Evolutionary conservation across 1,140 invertebrate species (phyloP).

Genomic region (roundworm (Caenorhabditis elegans)): DNA sequence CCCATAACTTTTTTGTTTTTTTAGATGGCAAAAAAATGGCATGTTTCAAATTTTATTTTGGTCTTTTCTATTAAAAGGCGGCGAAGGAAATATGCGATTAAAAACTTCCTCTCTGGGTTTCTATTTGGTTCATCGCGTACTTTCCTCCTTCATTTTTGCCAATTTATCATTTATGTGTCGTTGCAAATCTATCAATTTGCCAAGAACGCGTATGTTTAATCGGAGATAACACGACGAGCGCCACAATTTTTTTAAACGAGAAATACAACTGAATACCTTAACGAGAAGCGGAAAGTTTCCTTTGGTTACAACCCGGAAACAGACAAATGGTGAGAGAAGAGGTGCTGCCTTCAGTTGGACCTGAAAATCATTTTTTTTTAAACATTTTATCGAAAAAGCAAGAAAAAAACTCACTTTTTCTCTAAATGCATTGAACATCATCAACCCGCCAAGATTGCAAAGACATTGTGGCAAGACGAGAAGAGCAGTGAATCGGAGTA

Average conservation of each 20-base stretch:
- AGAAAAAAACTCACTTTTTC: constrained; percentile 81
- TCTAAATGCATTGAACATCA: constrained; percentile 90
- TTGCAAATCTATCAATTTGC: background rate
- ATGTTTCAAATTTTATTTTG: no score
- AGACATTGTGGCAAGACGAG: constrained; percentile 77
- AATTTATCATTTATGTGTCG: background rate
- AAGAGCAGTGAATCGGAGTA: constrained; percentile 79
- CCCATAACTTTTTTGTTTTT: background rate
- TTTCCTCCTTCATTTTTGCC: no score
- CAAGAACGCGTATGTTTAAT: constrained; percentile 9
- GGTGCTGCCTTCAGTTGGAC: constrained; percentile 70
- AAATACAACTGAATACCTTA: constrained; percentile 52
- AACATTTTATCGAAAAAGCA: no score
- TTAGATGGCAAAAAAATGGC: background rate
- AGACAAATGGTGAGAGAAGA: constrained; percentile 88
- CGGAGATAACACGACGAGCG: background rate
- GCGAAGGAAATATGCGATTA: no score
- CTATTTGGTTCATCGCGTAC: background rate
- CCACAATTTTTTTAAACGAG: background rate
- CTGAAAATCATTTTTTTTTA: no score
- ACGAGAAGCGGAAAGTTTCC: constrained; percentile 92
- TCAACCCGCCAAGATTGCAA: constrained; percentile 86
- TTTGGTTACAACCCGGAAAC: constrained; percentile 88
- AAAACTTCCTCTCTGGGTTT: no score
- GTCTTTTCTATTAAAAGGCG: no score